These are phyloP conservation scores for Staurois parvus DNA, from an alignment of 2,797 vertebrate species.

Conservation along the genomic window DNA sequence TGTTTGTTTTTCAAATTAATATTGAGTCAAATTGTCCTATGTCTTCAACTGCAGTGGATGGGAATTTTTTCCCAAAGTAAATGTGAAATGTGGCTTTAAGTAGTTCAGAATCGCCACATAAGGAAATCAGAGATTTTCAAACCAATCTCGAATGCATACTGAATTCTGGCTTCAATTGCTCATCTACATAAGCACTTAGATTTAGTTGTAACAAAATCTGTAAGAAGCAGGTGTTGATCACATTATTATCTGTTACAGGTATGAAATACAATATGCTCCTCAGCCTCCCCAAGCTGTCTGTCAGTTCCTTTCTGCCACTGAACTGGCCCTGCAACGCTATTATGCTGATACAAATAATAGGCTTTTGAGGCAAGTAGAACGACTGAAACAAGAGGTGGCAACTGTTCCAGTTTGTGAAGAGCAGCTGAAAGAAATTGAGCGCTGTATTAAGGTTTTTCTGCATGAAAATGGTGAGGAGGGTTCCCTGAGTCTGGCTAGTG, in stretches of 20 bases:
- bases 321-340: conserved; percentile 90
- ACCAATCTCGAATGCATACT: too few relatives aligned
- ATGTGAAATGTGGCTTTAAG: too few relatives aligned
- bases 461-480: conserved; percentile 91
- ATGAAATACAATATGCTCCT: conserved; percentile 91
- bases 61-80: too few relatives aligned
- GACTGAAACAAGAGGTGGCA: conserved; percentile 91
- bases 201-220: too few relatives aligned
- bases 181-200: too few relatives aligned
- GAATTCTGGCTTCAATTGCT: too few relatives aligned
- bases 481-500: conserved; percentile 90
- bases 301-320: conserved; percentile 90
- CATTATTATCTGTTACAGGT: conserved; percentile 73
- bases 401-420: conserved; percentile 89
- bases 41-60: too few relatives aligned
- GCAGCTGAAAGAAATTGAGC: conserved; percentile 96
- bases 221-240: too few relatives aligned
- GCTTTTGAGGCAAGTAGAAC: conserved; percentile 89
- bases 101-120: too few relatives aligned
- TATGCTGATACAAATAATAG: conserved; percentile 89
- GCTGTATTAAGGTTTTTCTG: conserved; percentile 93
- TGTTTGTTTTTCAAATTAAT: too few relatives aligned
- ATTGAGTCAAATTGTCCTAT: too few relatives aligned
- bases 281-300: conserved; percentile 83
- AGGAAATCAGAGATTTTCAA: too few relatives aligned